A percentile compares a stretch with the other conserved stretches of the same genome.
Evolutionary conservation across 2,888 invertebrate genomes (phyloP).

Genomic region (Leistus spinibarbis): DNA sequence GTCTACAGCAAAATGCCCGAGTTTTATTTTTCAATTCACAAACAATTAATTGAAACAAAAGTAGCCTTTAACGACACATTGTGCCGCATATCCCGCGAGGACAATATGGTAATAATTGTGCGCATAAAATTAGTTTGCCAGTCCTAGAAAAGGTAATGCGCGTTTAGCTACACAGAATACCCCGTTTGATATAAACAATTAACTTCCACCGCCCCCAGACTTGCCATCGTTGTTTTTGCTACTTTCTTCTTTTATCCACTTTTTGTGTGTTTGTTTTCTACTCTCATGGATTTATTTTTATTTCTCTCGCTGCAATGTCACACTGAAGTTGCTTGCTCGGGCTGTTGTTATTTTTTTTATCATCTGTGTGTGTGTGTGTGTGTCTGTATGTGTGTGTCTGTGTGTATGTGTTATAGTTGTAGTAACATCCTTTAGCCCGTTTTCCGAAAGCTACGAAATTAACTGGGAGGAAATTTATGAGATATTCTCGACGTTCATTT

Average conservation of each 20-base stretch:
- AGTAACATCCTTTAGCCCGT: constrained; percentile 20
- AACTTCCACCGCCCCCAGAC: neutral
- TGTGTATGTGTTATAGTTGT: neutral
- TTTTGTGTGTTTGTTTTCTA: neutral
- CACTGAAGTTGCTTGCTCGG: neutral
- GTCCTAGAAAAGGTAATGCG: neutral
- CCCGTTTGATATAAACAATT: neutral
- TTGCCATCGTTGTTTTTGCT: neutral
- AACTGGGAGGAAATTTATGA: constrained; percentile 24
- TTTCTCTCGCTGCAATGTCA: neutral
- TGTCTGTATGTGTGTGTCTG: neutral
- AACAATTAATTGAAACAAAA: neutral
- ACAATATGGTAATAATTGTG: neutral
- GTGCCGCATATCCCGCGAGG: neutral
- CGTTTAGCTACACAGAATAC: neutral
- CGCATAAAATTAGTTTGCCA: neutral
- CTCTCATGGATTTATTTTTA: neutral
- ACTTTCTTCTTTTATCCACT: neutral
- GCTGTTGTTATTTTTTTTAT: neutral
- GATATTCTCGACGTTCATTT: constrained; percentile 28
- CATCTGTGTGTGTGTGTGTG: neutral
- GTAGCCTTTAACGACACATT: neutral
- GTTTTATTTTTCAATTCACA: neutral
- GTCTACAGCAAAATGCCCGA: neutral
- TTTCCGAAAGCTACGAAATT: constrained; percentile 19